Percentiles rank a stretch among this genome's conserved stretches.
These are phyloP conservation scores for Dasypolia templi DNA, from an alignment of 2,888 invertebrate genomes.

Conservation along the genomic window DNA sequence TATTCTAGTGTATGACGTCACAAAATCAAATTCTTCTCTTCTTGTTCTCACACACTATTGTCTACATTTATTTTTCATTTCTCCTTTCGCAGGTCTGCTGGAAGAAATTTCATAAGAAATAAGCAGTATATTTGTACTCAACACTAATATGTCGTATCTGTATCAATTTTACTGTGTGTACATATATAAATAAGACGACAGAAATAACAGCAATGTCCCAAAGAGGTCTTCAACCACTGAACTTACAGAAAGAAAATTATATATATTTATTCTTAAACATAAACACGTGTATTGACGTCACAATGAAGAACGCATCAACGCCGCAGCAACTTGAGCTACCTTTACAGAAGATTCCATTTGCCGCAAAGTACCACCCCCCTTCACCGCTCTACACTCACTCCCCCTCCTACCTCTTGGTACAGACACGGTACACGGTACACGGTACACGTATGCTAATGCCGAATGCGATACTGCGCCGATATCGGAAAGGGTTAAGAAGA, in stretches of 20 bases:
- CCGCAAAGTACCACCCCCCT: conserved; percentile 28
- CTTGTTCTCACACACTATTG: too few relatives aligned
- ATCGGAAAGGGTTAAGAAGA: conserved; percentile 19
- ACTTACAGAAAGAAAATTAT: not conserved
- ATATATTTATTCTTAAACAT: not conserved
- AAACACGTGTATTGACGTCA: conserved; percentile 15
- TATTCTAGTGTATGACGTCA: too few relatives aligned
- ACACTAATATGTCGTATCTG: too few relatives aligned
- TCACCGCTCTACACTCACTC: not conserved
- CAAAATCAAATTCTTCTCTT: too few relatives aligned
- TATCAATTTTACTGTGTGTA: too few relatives aligned
- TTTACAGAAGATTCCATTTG: conserved; percentile 59
- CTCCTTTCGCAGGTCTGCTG: too few relatives aligned
- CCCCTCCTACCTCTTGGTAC: not conserved
- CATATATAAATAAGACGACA: too few relatives aligned
- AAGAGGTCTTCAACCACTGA: not conserved
- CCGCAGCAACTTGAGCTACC: conserved; percentile 44
- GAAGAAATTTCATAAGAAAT: too few relatives aligned
- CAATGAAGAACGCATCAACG: conserved; percentile 35
- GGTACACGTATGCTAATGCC: conserved; percentile 60
- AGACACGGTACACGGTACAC: conserved; percentile 34
- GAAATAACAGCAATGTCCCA: not conserved
- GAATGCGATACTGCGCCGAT: conserved; percentile 52
- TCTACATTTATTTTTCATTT: too few relatives aligned
- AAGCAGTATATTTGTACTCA: too few relatives aligned